phyloP scores from a whole-genome alignment of 2,113 vertebrate genomes.

The Abramis brama region DNA sequence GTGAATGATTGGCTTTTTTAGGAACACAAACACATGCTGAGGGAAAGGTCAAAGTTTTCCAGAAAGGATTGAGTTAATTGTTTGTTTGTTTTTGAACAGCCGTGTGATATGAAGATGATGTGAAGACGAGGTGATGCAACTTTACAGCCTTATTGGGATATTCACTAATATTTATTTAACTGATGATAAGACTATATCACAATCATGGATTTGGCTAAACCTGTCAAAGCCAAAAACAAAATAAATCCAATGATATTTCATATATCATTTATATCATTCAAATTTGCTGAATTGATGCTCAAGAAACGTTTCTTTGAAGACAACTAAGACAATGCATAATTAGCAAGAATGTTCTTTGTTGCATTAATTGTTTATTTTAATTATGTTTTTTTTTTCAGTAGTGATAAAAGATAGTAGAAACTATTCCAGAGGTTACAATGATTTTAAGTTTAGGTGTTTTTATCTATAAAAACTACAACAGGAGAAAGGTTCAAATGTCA shows the following conservation, averaged over 20 bases:
- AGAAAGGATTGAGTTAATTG: neutral
- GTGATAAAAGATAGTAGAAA: no score
- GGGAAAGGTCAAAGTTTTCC: neutral
- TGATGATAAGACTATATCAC: neutral
- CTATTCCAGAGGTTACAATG: no score
- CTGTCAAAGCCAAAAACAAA: no score
- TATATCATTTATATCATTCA: neutral
- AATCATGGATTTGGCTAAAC: no score
- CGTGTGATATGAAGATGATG: neutral
- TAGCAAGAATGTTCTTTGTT: no score
- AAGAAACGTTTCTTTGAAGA: neutral
- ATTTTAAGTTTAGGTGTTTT: neutral
- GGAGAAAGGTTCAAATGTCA: neutral
- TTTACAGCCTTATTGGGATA: neutral
- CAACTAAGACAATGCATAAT: no score
- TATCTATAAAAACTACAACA: neutral
- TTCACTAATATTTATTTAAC: neutral
- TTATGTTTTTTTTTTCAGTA: no score
- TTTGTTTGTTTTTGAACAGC: neutral
- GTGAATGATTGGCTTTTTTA: neutral
- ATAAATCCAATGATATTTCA: neutral
- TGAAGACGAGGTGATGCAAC: neutral
- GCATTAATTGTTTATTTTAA: no score
- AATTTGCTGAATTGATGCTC: neutral
- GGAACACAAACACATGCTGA: conserved; percentile 13